These are phyloP conservation scores for Phortica variegata DNA, from an alignment of 1,140 invertebrate genomes.

Conservation along the genomic window DNA sequence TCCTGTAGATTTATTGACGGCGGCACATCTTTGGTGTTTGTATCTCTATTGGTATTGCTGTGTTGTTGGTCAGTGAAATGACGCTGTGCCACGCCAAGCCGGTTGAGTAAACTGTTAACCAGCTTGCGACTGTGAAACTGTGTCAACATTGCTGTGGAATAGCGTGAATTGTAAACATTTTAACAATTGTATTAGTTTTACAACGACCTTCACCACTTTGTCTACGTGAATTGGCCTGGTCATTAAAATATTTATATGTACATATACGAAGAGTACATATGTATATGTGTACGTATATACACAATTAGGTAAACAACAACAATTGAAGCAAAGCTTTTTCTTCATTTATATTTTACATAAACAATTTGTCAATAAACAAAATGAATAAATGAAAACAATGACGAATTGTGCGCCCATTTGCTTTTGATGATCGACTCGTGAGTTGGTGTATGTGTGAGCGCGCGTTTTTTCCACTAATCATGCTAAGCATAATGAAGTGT, in stretches of 20 bases:
- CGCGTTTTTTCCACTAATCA: slow-evolving; percentile 5
- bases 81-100: slow-evolving; percentile 3
- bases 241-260: too few relatives aligned
- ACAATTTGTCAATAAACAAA: slow-evolving; percentile 40
- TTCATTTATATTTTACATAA: slow-evolving; percentile 26
- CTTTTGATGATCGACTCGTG: background rate
- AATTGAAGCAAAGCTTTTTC: too few relatives aligned
- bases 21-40: slow-evolving; percentile 12
- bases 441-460: background rate
- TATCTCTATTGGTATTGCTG: slow-evolving; percentile 5
- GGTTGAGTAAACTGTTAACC: too few relatives aligned
- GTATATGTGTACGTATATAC: too few relatives aligned
- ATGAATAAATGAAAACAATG: background rate
- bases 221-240: background rate
- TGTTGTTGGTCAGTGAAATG: too few relatives aligned
- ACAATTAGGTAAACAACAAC: too few relatives aligned
- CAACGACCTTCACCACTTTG: background rate
- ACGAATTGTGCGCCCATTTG: background rate
- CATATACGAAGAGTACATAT: too few relatives aligned
- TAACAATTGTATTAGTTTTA: slow-evolving; percentile 17
- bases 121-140: too few relatives aligned
- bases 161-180: too few relatives aligned
- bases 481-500: too few relatives aligned
- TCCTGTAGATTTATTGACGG: slow-evolving; percentile 8
- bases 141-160: too few relatives aligned